Percentiles rank a stretch among this genome's conserved stretches.
phyloP scores from a whole-genome alignment of 2,797 vertebrate species.

The Periophthalmus magnuspinnatus region DNA sequence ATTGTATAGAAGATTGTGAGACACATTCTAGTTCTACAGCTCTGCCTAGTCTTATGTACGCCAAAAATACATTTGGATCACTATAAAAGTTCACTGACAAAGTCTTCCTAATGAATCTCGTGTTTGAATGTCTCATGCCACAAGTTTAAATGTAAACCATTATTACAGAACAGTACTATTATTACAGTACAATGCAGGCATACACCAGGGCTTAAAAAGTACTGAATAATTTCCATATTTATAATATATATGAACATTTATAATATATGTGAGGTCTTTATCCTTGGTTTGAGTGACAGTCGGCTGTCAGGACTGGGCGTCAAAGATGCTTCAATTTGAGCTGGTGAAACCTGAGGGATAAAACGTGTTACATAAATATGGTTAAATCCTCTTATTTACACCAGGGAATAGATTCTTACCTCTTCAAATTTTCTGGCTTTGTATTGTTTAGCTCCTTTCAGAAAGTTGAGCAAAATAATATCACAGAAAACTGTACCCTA shows the following conservation, averaged over 20 bases:
- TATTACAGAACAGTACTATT: neutral
- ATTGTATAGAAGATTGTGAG: too few species aligned
- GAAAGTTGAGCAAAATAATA: conserved; percentile 91
- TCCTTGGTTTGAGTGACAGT: conserved; percentile 70
- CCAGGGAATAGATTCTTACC: conserved; percentile 59
- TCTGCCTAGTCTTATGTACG: neutral
- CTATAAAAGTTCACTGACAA: neutral
- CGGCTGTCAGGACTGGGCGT: conserved; percentile 67
- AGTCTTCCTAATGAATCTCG: neutral
- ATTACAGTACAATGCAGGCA: neutral
- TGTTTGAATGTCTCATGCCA: neutral
- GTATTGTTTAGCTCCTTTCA: conserved; percentile 89
- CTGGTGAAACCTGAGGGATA: conserved; percentile 67
- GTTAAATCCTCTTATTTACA: neutral
- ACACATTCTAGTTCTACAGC: too few species aligned
- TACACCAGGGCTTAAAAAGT: too few species aligned
- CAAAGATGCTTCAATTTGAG: conserved; percentile 48
- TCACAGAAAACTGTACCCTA: conserved; percentile 93
- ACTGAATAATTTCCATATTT: too few species aligned
- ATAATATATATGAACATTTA: too few species aligned
- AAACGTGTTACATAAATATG: conserved; percentile 5
- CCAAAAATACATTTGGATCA: neutral
- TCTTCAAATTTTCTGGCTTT: conserved; percentile 96
- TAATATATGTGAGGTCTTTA: conserved; percentile 80
- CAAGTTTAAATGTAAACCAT: neutral